Evolutionary conservation across 2,888 invertebrate genomes (phyloP).

Genomic region (Matsumyia berberina): DNA sequence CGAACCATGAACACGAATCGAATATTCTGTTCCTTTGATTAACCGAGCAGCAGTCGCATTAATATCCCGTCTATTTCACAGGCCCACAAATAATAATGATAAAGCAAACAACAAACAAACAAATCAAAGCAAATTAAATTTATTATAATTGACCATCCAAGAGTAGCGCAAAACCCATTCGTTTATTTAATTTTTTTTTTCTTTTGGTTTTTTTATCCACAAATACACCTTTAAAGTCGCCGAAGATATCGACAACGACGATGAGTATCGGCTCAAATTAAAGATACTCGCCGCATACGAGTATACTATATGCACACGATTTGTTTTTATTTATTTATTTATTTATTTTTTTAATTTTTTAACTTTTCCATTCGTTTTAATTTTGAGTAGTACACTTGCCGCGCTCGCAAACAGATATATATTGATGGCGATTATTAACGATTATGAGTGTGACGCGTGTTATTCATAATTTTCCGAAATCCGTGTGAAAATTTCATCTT

Average conservation of each 20-base stretch:
- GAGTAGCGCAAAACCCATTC: constrained; percentile 52
- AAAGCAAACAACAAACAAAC: constrained; percentile 39
- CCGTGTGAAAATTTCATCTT: constrained; percentile 29
- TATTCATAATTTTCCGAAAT: constrained; percentile 48
- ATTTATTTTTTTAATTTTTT: constrained; percentile 13
- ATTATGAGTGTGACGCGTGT: constrained; percentile 52
- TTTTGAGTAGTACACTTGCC: constrained; percentile 22
- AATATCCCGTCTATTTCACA: constrained; percentile 41
- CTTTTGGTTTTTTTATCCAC: constrained; percentile 57
- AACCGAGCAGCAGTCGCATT: constrained; percentile 40
- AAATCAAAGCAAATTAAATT: constrained; percentile 68
- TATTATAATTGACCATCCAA: constrained; percentile 69
- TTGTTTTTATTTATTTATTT: constrained; percentile 41
- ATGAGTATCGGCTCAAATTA: constrained; percentile 40
- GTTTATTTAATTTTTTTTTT: too few relatives aligned
- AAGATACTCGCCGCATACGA: constrained; percentile 23
- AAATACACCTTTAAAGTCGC: constrained; percentile 50
- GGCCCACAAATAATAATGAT: constrained; percentile 33
- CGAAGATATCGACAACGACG: constrained; percentile 33
- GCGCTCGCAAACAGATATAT: constrained; percentile 25
- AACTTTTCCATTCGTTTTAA: constrained; percentile 1
- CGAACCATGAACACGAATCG: not conserved
- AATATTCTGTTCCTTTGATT: constrained; percentile 18
- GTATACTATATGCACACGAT: constrained; percentile 22
- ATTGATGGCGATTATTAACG: constrained; percentile 54